Evolutionary conservation across 2,797 vertebrate species (phyloP), one percentile per base, ranked within the genome.

Genomic region (Amblyraja radiata): DNA sequence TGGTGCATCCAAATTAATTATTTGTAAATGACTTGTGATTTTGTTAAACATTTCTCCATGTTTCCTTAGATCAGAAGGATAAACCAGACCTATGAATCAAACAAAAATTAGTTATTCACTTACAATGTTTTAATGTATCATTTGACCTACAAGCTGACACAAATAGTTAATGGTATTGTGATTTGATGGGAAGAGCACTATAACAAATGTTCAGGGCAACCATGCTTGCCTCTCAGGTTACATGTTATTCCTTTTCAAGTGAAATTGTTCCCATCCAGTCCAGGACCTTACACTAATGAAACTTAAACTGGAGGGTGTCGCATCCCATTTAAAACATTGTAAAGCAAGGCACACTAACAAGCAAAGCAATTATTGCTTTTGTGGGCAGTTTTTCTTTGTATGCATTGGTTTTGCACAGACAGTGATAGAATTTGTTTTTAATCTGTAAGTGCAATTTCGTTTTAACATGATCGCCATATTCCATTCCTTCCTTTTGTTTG

Each of bases 101-200:
- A 88, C 28, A 88, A 88, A 32, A 86, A 63, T 86, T 88, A 88
- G 84, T 88, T 88, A 88, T 88, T 8, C 61, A 21, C 14, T 14
- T 18, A 88, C 84, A 65, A 6, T 88, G 61, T 65, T 88, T 65
- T 14, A 88, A 88, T 88, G 28, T 65, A 65, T 36, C 14, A 32
- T 16, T 88, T 88, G 84, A 88, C n/a, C 84, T 88, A 88, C 61
- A 65, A 65, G n/a, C 61, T 88, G 84, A 88, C n/a, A 65, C 14
- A 16, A 88, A 88, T 21, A 36, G 14, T 65, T 88, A 65, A 65
- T 21, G 23, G 84, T 36, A 88, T 58, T 83, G 58, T 65, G 61
- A n/a, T 84, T 84, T n/a, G 54, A 84, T 84, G 28, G 23, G 54
- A 84, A 61, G 54, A n/a, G 54, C 2, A 61, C 54, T n/a, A 58